phyloP scores from a whole-genome alignment of 2,888 invertebrate genomes.

The Pyrrhia umbra region DNA sequence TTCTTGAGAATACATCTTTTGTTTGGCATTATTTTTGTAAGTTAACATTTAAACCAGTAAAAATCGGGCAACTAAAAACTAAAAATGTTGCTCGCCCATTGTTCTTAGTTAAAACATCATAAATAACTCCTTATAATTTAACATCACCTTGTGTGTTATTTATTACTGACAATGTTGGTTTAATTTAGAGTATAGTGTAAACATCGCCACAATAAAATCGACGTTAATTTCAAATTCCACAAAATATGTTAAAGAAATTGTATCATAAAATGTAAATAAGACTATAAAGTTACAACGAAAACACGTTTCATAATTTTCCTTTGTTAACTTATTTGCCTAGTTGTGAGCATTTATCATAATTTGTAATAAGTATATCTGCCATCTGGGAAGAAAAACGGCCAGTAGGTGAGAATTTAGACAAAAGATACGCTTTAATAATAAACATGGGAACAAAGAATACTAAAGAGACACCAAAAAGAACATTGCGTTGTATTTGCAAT shows the following conservation, averaged over 20 bases:
- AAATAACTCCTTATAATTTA: conserved; percentile 15
- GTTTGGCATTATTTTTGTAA: neutral
- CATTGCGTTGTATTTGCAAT: conserved; percentile 9
- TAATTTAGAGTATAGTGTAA: conserved; percentile 34
- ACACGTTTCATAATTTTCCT: conserved; percentile 37
- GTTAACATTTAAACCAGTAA: too few relatives aligned
- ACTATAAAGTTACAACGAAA: conserved; percentile 41
- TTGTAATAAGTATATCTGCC: conserved; percentile 10
- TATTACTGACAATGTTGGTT: conserved; percentile 21
- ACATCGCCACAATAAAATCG: conserved; percentile 26
- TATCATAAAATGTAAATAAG: conserved; percentile 39
- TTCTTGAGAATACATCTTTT: too few relatives aligned
- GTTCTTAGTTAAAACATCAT: neutral
- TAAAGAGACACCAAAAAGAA: neutral
- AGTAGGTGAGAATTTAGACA: conserved; percentile 8
- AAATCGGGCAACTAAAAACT: too few relatives aligned
- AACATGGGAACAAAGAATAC: neutral
- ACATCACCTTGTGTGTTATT: conserved; percentile 19
- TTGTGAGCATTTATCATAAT: conserved; percentile 33
- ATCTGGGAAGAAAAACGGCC: conserved; percentile 2
- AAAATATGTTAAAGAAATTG: conserved; percentile 31
- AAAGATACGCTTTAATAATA: conserved; percentile 14
- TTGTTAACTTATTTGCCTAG: conserved; percentile 16
- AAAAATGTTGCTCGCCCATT: neutral
- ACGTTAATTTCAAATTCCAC: conserved; percentile 27